phyloP scores from a whole-genome alignment of 2,888 invertebrate species.

The Cryptocheilus praepositus region DNA sequence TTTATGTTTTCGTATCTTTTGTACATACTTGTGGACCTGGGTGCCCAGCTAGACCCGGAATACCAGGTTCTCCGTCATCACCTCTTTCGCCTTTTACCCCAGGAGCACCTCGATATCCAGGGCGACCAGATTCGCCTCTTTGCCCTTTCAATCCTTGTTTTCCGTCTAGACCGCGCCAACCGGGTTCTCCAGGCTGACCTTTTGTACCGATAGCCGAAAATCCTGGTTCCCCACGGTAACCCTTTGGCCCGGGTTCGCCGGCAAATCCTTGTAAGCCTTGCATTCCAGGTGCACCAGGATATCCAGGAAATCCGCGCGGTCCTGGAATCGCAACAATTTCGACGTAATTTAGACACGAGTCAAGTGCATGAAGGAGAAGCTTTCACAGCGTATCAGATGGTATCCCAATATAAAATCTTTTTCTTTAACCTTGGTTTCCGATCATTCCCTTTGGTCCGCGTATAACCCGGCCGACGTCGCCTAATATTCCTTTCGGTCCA shows the following conservation, averaged over 20 bases:
- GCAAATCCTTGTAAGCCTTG: slow-evolving; percentile 81
- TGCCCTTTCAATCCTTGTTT: slow-evolving; percentile 65
- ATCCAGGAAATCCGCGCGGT: slow-evolving; percentile 78
- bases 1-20: too few relatives aligned
- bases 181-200: slow-evolving; percentile 74
- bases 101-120: slow-evolving; percentile 65
- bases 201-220: slow-evolving; percentile 73
- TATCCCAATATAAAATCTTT: too few relatives aligned
- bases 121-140: slow-evolving; percentile 68
- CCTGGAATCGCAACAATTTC: slow-evolving; percentile 73
- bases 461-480: slow-evolving; percentile 79
- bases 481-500: slow-evolving; percentile 82
- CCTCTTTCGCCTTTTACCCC: slow-evolving; percentile 73
- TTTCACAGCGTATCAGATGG: too few relatives aligned
- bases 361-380: too few relatives aligned
- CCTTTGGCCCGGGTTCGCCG: slow-evolving; percentile 79
- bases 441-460: slow-evolving; percentile 79
- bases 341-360: too few relatives aligned
- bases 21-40: slow-evolving; percentile 57
- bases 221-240: slow-evolving; percentile 81
- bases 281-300: slow-evolving; percentile 77
- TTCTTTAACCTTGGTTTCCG: slow-evolving; percentile 77
- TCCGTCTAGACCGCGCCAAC: slow-evolving; percentile 66
- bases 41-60: slow-evolving; percentile 74
- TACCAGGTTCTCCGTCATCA: slow-evolving; percentile 75